These are phyloP conservation scores for Callionymus lyra DNA, from an alignment of 2,113 vertebrate species.

Conservation along the genomic window DNA sequence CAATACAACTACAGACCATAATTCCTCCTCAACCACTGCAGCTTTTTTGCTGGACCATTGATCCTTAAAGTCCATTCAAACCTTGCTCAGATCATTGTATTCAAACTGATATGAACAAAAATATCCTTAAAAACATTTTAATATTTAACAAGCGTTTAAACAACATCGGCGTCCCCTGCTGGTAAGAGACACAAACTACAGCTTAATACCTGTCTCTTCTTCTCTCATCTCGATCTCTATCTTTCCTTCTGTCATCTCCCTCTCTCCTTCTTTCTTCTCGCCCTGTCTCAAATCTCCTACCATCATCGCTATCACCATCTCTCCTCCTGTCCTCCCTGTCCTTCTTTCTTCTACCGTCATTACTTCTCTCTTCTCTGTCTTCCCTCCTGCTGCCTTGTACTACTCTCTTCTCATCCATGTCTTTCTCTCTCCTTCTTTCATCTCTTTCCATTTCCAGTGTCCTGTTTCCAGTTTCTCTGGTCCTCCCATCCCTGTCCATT, in stretches of 20 bases:
- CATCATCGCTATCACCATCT: constrained; percentile 8
- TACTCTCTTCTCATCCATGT: constrained; percentile 4
- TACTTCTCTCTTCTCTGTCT: not conserved
- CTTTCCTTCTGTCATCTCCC: constrained; percentile 1
- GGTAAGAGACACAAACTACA: too few relatives aligned
- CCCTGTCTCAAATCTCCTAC: not conserved
- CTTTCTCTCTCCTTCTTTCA: constrained; percentile 15
- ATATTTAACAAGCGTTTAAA: too few relatives aligned
- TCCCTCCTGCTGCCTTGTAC: constrained; percentile 5
- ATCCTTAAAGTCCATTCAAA: too few relatives aligned
- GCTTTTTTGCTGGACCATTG: too few relatives aligned
- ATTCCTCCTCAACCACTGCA: too few relatives aligned
- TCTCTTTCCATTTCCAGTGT: constrained; percentile 6
- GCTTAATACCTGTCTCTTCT: constrained; percentile 2
- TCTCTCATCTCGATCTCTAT: not conserved
- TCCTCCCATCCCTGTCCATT: constrained; percentile 1
- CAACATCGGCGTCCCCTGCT: too few relatives aligned
- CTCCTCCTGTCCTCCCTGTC: constrained; percentile 12
- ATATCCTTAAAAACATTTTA: too few relatives aligned
- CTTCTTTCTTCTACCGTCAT: constrained; percentile 1
- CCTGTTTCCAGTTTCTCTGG: constrained; percentile 6
- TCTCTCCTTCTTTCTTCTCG: constrained; percentile 1
- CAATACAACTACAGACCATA: too few relatives aligned
- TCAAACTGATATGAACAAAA: too few relatives aligned
- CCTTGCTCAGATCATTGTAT: too few relatives aligned